Evolutionary conservation across 92 coral and sea anemone species (phyloP), one percentile per base, ranked within the genome.

Genomic region (Heliopora coerulea): DNA sequence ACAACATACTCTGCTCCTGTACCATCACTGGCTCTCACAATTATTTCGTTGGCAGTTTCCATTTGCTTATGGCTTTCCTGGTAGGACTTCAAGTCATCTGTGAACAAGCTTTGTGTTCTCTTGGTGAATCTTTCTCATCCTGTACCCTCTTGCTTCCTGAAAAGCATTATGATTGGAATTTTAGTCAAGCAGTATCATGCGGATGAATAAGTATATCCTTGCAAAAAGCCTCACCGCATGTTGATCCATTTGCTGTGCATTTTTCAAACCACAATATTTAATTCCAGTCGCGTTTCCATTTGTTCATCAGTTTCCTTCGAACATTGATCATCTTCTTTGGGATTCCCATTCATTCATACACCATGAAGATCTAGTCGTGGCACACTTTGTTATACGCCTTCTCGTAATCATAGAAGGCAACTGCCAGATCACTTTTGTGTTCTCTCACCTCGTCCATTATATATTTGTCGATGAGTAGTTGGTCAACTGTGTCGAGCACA

Each of bases 401-500:
- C 84, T 52, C 32, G 31, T 79, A 79, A 54, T 72, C 84, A 58
- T 79, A 79, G 59, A 59, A 79, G 58, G 84, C 84, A 34, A 79
- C 68, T 34, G 84, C 68, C 46, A 79, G 44, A 72, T 79, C 69
- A 46, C 84, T 70, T 30, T 56, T 59, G 46, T 79, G 49, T 32
- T 72, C 50, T 80, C 59, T 72, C 32, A 72, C 84, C 69, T 79
- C 84, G 29, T 72, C 79, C 65, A 73, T 59, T 24, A 59, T 59
- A 59, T 34, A 59, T 75, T 59, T 75, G 26, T 80, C 84, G 54
- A 80, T 73, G 40, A 72, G 66, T 42, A 81, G 80, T 62, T 81
- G 85, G 64, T 81, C 85, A n/a, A 74, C 85, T 31, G 85, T 81
- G 20, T 81, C 74, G 24, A 81, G 52, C 42, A 81, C 81, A 35